Evolutionary conservation across 2,113 vertebrate genomes (phyloP), one percentile per base, ranked within the genome.

Genomic region (Lampris megalopsis): DNA sequence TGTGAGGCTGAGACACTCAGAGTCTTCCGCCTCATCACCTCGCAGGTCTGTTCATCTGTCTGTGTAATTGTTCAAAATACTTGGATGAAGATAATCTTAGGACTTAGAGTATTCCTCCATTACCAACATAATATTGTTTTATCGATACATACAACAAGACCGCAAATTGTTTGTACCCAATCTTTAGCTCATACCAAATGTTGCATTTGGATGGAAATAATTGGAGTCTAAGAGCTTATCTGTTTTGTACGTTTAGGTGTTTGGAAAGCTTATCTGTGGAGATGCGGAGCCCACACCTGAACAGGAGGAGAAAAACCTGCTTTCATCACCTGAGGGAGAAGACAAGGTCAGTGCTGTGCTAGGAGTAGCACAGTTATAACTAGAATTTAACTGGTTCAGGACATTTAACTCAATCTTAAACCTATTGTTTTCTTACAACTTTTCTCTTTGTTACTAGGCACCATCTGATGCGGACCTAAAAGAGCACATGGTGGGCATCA

Each of bases 401-500:
- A 40, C 38, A 71, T 59, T 9, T 60, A 50, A 6, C 37, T 1
- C 65, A 0, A 50, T 2, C 8, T 58, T 45, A 1, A 36, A 11
- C 6, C 43, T 63, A 4, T 71, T 40, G 1, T 50, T 63, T 75
- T 53, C 6, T 24, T 10, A 50, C 3, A 37, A 36, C 60, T 47
- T 60, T 2, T 74, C 5, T 83, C 79, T 82, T 70, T 82, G 60
- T 76, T 69, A 47, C 65, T 89, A 99, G 98, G 97, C 92, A 61
- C 97, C 97, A 40, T 99, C 98, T 75, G 98, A 99, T 87, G 98
- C 98, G 62, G 98, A 99, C 89, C 93, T 99, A 58, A 99, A 99
- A 84, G 98, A 99, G 81, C 98, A 99, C 89, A 99, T 99, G 98
- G 98, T 99, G 71, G 98, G 98, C 84, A 99, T 99, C 77, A 99